A percentile compares a stretch with the other conserved stretches of the same genome.
These are phyloP conservation scores for Mustela nigripes DNA, from an alignment of 2,113 vertebrate species.

Conservation along the genomic window DNA sequence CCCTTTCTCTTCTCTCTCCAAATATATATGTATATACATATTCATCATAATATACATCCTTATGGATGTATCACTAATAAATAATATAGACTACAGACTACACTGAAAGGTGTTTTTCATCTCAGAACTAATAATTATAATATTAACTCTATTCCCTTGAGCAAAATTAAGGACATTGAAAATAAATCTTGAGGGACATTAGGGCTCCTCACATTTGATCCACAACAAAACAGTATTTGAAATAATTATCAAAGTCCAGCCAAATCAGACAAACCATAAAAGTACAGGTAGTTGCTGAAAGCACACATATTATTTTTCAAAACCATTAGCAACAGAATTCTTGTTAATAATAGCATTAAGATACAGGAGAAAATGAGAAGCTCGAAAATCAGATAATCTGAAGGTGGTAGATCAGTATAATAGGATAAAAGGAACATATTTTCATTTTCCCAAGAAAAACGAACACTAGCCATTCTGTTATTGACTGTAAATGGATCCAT, in stretches of 20 bases:
- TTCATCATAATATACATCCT: no score
- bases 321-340: constrained; percentile 82
- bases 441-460: constrained; percentile 75
- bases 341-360: constrained; percentile 82
- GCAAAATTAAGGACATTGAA: constrained; percentile 60
- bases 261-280: constrained; percentile 77
- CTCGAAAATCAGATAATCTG: constrained; percentile 80
- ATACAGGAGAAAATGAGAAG: constrained; percentile 82
- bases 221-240: constrained; percentile 67
- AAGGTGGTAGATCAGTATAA: constrained; percentile 78
- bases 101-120: constrained; percentile 22
- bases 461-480: constrained; percentile 75
- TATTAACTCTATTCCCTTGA: constrained; percentile 54
- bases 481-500: constrained; percentile 80
- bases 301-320: constrained; percentile 81
- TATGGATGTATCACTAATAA: not conserved
- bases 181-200: constrained; percentile 68
- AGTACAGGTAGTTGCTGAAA: constrained; percentile 72
- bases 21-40: not conserved
- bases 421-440: constrained; percentile 79
- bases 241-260: constrained; percentile 72
- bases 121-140: constrained; percentile 32
- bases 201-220: constrained; percentile 66
- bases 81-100: not conserved
- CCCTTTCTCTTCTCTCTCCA: not conserved